Evolutionary conservation across 2,888 invertebrate species (phyloP), one percentile per base, ranked within the genome.

Genomic region (Atethmia centrago): DNA sequence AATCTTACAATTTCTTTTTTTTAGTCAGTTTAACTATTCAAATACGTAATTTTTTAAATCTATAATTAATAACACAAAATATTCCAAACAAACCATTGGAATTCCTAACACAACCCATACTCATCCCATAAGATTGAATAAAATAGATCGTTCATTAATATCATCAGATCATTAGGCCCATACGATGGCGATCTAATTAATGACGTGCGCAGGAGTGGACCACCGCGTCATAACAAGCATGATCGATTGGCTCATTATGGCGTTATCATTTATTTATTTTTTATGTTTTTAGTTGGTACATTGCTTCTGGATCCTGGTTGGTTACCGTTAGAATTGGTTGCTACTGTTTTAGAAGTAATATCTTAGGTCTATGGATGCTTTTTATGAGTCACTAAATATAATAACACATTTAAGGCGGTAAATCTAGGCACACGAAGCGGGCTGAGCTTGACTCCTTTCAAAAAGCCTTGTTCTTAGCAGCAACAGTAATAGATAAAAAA

Each of bases 101-200:
- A 69, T 83, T 45, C 49, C 40, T 51, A 64, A 55, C 19, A 42
- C 45, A 61, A 70, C 58, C 31, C 45, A 59, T 62, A 71, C 58
- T 56, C 63, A 71, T 66, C 63, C 73, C 31, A 77, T 63, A 83
- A 78, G 31, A 40, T 70, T 61, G 49, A 73, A 74, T 82, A 69
- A 80, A 73, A 72, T 71, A 76, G 71, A 85, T 85, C 64, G 71
- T 75, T 85, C 80, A 79, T 88, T 82, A 86, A 85, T 80, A 85
- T 75, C 68, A 77, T 66, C 69, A 63, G 80, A 89, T 89, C 91
- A 89, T 90, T 88, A 89, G 80, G 87, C 78, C 83, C 83, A 86
- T 91, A 91, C 87, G 92, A 88, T 90, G 85, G 80, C 75, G 86
- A 89, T 89, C 89, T 92, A 92, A 92, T 92, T 91, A 92, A 92